Evolutionary conservation across 2,888 invertebrate species (phyloP).

Genomic region (Limenitis camilla): DNA sequence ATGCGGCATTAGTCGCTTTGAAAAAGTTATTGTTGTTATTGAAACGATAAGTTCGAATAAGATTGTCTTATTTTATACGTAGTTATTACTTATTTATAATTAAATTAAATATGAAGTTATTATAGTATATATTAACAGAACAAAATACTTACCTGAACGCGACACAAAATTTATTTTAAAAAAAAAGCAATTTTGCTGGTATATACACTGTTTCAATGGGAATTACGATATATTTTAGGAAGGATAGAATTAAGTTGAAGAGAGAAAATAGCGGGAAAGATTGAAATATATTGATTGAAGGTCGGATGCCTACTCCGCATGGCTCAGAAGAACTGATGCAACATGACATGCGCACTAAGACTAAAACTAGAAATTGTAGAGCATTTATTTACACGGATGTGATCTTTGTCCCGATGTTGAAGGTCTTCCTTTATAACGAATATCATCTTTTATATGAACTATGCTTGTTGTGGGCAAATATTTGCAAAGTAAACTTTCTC

Average conservation of each 20-base stretch:
- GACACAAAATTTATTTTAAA: neutral
- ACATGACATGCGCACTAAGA: constrained; percentile 32
- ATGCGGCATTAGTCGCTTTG: constrained; percentile 58
- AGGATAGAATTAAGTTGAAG: neutral
- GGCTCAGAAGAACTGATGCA: constrained; percentile 25
- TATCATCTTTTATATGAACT: too few relatives aligned
- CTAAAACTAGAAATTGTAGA: constrained; percentile 12
- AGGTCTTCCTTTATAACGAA: constrained; percentile 16
- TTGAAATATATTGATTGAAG: constrained; percentile 42
- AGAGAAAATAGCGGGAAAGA: constrained; percentile 32
- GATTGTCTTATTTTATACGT: neutral
- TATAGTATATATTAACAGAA: neutral
- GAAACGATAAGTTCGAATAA: neutral
- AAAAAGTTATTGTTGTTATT: constrained; percentile 17
- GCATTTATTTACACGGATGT: constrained; percentile 15
- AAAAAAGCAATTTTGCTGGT: neutral
- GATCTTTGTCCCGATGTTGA: constrained; percentile 16
- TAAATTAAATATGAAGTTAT: neutral
- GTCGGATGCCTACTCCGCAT: constrained; percentile 30
- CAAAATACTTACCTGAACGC: neutral
- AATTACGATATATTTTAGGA: neutral
- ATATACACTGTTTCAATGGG: neutral
- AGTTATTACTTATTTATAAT: neutral
- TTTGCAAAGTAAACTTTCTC: too few relatives aligned
- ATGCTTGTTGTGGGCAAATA: too few relatives aligned